Evolutionary conservation across 2,888 invertebrate genomes (phyloP), one percentile per base, ranked within the genome.

Genomic region (Elysia crispata): DNA sequence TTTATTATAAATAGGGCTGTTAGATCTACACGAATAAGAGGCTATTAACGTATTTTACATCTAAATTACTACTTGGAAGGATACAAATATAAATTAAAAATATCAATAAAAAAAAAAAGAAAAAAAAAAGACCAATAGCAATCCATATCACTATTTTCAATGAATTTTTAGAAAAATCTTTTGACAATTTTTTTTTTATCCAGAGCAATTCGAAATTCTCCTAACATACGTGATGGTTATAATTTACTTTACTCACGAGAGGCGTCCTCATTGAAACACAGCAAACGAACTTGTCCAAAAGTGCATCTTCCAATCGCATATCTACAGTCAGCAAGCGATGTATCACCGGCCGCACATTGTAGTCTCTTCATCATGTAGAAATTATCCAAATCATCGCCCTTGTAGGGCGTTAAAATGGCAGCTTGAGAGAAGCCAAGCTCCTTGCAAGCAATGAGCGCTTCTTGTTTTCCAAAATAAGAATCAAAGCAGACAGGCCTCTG

Each of bases 401-500:
- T 41, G 41, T 30, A 31, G 49, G 72, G 57, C 23, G 23, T 69
- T 69, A 79, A 25, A 33, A 80, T 18, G 57, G 81, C 70, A 15
- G 80, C 80, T 23, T 76, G 25, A 54, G 15, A 57, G 77, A 82
- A 96, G 11, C 96, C 96, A 30, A 95, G 89, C 87, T 95, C 95
- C 77, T 93, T 94, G 87, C 96, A 96, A 0, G 94, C 93, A 0
- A 96, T 95, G 85, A 60, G 74, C 0, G 95, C 96, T 86, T 95
- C 94, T 18, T 91, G 93, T 82, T 95, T 91, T 23, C 94, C 95
- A 86, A 96, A 96, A 94, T 94, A 84, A 95, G 95, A 87, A 95
- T 95, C 90, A 96, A 96, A 11, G 96, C 94, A 82, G 94, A 94
- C 1, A 95, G 95, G 94, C 95, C 95, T 80, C 93, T 80, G 25